Percentiles rank a stretch among this genome's conserved stretches.
Conservation (phyloP, 2,113 vertebrate species). For the Hyperoodon ampullatus region DNA sequence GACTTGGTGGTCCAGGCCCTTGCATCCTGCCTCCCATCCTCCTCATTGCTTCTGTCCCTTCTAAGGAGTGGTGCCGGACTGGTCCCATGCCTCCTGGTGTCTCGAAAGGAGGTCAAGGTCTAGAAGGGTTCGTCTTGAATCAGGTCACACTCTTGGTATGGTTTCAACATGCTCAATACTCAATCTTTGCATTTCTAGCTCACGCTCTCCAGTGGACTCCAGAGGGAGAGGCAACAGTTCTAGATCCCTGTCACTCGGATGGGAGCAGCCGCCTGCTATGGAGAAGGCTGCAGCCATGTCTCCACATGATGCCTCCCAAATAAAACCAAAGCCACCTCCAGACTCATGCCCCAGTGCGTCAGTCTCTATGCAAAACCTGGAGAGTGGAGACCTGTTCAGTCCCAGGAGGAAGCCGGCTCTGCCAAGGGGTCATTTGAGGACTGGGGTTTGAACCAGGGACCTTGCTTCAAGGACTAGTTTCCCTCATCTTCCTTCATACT, state of each 20-base stretch:
- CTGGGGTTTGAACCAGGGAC: background rate
- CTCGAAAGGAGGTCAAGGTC: background rate
- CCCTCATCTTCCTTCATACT: background rate
- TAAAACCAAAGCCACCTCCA: background rate
- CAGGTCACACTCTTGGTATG: background rate
- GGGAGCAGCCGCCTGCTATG: background rate
- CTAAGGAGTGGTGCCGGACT: background rate
- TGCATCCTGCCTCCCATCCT: background rate
- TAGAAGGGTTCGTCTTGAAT: background rate
- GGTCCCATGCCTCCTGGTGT: background rate
- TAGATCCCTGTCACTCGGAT: fast-evolving
- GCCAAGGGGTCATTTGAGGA: background rate
- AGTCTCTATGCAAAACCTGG: background rate
- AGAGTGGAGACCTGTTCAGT: background rate
- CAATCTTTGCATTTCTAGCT: constrained; percentile 53
- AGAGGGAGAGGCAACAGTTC: background rate
- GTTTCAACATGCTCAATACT: background rate
- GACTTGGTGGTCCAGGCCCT: background rate
- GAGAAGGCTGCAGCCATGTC: background rate
- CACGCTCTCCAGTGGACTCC: background rate
- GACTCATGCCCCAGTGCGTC: background rate
- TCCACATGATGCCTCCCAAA: background rate
- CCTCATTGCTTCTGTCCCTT: background rate
- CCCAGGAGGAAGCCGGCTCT: background rate
- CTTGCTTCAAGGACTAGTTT: background rate